phyloP scores from a whole-genome alignment of 2,797 vertebrate genomes.

The Leptodactylus fallax region DNA sequence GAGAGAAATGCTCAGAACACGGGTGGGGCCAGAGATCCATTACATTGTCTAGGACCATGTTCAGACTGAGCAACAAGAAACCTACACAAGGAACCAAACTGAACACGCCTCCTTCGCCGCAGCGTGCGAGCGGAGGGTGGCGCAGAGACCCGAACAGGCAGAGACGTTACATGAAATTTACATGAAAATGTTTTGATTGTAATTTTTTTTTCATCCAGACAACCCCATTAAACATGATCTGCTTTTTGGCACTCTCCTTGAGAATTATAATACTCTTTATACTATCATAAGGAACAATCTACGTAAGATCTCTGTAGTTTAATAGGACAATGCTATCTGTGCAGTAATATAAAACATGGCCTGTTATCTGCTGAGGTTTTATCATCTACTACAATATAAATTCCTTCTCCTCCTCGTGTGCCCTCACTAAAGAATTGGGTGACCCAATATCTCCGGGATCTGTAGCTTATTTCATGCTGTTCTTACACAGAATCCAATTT shows the following conservation, averaged over 20 bases:
- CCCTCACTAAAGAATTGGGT: neutral
- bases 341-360: neutral
- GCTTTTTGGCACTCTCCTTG: neutral
- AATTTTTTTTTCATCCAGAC: too few relatives aligned
- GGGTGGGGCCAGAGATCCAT: too few relatives aligned
- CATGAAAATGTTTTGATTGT: too few relatives aligned
- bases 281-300: slow-evolving; percentile 3
- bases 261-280: neutral
- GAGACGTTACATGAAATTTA: too few relatives aligned
- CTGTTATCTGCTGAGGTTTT: neutral
- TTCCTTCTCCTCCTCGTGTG: neutral
- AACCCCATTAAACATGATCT: neutral
- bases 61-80: too few relatives aligned
- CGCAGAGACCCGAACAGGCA: too few relatives aligned
- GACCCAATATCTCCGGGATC: neutral
- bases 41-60: too few relatives aligned
- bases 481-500: slow-evolving; percentile 18
- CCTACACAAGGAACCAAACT: too few relatives aligned
- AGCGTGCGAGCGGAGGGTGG: too few relatives aligned
- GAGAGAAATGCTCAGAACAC: too few relatives aligned
- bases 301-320: neutral
- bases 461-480: neutral
- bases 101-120: too few relatives aligned
- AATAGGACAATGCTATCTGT: slow-evolving; percentile 11
- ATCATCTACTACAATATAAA: slow-evolving; percentile 3